Evolutionary conservation across 2,888 invertebrate genomes (phyloP), one percentile per base, ranked within the genome.

Genomic region (Amaurobius ferox): DNA sequence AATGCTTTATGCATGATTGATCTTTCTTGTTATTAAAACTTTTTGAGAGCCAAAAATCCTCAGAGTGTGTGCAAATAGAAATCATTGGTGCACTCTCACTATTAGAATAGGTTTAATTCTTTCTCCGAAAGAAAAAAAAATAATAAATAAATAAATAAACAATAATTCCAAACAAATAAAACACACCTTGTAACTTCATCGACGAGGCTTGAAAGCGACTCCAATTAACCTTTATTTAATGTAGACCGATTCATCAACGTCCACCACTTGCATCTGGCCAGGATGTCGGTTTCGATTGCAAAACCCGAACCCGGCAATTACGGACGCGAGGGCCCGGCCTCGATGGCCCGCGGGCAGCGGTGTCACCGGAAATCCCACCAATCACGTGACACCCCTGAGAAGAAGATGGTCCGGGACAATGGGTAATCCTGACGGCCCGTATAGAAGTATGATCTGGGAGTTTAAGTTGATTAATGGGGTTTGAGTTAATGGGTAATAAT

Each of bases 201-300:
- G 19, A 3, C 3, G 55, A 55, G 19, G 1, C 23, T 23, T 5
- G 2, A 23, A 55, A 55, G 13, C 23, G 23, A 23, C 55, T 1
- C 23, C 55, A 55, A 55, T 55, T 55, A 55, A 55, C 55, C 55
- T 55, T 55, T 55, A 55, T 55, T 23, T 55, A 6, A 55, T 55
- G 55, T 23, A 19, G 55, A 11, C 48, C 83, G 72, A 85, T 85
- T 77, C 77, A 85, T 85, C 83, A 85, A 71, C 30, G 83, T 85
- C 83, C 48, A 19, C 44, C 44, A 13, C 30, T 67, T 64, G 71
- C 83, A 85, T 85, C 83, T 85, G 83, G 81, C 76, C 40, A 16
- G 73, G 55, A 55, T 55, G 66, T 62, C 71, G 77, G 77, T 55
- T 55, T 55, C 55, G 5, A 55, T 55, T 55, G 19, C 55, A 55